phyloP scores from a whole-genome alignment of 2,888 invertebrate genomes.

The Acrobasis suavella region DNA sequence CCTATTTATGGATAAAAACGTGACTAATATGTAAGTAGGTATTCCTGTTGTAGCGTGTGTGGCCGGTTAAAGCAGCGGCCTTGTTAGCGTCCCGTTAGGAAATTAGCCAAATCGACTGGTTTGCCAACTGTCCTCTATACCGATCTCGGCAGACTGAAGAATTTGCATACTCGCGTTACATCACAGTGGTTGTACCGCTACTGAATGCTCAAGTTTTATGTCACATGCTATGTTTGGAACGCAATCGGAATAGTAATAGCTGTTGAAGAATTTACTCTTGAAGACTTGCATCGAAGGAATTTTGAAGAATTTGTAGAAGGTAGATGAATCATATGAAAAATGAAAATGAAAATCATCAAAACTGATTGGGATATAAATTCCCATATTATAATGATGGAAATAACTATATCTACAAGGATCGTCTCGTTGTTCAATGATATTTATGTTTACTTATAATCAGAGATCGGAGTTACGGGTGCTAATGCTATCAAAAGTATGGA shows the following conservation, averaged over 20 bases:
- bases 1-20: neutral
- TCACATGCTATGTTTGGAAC: neutral
- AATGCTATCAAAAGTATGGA: no score
- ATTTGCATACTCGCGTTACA: constrained; percentile 19
- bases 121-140: constrained; percentile 12
- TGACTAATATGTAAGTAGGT: neutral
- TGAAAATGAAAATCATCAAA: no score
- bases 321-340: no score
- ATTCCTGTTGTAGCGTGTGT: neutral
- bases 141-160: neutral
- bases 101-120: constrained; percentile 20
- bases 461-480: no score
- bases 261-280: neutral
- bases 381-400: no score
- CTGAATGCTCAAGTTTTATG: constrained; percentile 8
- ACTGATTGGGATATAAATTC: no score
- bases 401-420: no score
- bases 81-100: constrained; percentile 14
- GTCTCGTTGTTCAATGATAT: no score
- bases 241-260: neutral
- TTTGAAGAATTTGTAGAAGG: no score
- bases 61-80: neutral
- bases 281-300: neutral
- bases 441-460: no score
- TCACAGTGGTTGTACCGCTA: constrained; percentile 13